Evolutionary conservation across 1,140 invertebrate species (phyloP), one percentile per base, ranked within the genome.

Genomic region (Formica selysi): DNA sequence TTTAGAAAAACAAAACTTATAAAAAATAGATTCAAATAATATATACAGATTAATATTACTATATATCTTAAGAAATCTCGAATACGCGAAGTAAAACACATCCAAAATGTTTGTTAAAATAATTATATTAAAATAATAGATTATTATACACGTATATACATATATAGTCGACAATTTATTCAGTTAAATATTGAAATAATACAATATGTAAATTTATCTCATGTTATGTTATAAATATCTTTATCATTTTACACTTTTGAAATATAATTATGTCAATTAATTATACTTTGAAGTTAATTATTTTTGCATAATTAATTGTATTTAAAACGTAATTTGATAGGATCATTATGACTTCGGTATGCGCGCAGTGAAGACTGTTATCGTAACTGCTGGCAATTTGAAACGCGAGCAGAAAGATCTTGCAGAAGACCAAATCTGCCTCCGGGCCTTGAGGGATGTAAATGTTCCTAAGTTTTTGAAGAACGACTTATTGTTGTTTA

Each of bases 381-480:
- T 97, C 10, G 96, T 96, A 3, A 97, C 97, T 26, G 97, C 97
- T 16, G 97, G 96, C 13, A 97, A 96, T 91, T 94, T 97, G 22
- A 96, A 97, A 95, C 93, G 97, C 22, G 96, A 97, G 92, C 96
- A 96, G 85, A 96, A 96, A 3, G 94, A 96, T n/a, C 96, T 97
- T 92, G 95, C 95, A 22, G 96, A 96, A 73, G 89, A 94, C 3
- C 95, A 96, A 86, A 96, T 96, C 64, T 94, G 96, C 29, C 86
- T 96, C 29, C 95, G 96, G 62, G 97, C 97, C 2, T 95, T 98
- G 76, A 95, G 96, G 87, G 97, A 97, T 91, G 97, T 97, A 0
- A 98, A 97, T 91, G 95, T 97, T 10, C 97, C 97, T 0, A 97
- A 97, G 90, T 97, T 98, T 92, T 93, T 97, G 22, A 96, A 96